These are phyloP conservation scores for Furnarius figulus DNA, from an alignment of 2,113 vertebrate genomes.

Conservation along the genomic window DNA sequence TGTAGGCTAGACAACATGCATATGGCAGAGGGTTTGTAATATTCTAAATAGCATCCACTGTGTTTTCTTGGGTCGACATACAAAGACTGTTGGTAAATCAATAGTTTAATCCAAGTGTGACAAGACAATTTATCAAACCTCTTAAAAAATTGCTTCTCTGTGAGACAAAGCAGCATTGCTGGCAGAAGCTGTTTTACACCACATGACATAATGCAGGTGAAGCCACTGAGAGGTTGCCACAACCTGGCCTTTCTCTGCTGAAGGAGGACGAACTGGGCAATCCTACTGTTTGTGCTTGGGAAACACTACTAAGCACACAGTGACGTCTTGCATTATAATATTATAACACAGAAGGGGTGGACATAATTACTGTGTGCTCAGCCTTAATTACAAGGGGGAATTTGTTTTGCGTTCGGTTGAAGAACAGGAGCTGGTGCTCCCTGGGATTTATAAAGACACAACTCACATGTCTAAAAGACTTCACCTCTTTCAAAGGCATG, in stretches of 20 bases:
- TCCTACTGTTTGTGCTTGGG: slow-evolving; percentile 1
- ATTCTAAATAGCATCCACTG: slow-evolving; percentile 77
- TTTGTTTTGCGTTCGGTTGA: slow-evolving; percentile 7
- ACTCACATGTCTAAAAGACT: not conserved
- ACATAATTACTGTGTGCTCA: slow-evolving; percentile 57
- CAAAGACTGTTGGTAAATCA: slow-evolving; percentile 76
- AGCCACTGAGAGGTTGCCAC: slow-evolving; percentile 27
- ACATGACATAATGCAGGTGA: not conserved
- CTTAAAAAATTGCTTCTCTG: slow-evolving; percentile 39
- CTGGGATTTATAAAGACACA: not conserved
- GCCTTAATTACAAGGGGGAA: slow-evolving; percentile 32
- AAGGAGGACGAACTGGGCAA: slow-evolving; percentile 53
- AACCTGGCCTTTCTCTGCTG: not conserved
- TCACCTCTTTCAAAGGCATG: not conserved
- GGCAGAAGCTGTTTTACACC: slow-evolving; percentile 57
- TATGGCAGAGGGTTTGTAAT: slow-evolving; percentile 80
- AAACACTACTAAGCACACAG: slow-evolving; percentile 57
- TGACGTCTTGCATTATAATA: slow-evolving; percentile 53
- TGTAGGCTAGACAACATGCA: slow-evolving; percentile 79
- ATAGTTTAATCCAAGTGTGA: slow-evolving; percentile 75
- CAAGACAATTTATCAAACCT: slow-evolving; percentile 74
- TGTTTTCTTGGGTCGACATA: slow-evolving; percentile 72
- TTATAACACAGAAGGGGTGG: slow-evolving; percentile 11
- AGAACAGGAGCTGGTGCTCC: not conserved
- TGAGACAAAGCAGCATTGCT: slow-evolving; percentile 55